These are phyloP conservation scores for Thymelicus sylvestris DNA, from an alignment of 2,888 invertebrate genomes.

Conservation along the genomic window DNA sequence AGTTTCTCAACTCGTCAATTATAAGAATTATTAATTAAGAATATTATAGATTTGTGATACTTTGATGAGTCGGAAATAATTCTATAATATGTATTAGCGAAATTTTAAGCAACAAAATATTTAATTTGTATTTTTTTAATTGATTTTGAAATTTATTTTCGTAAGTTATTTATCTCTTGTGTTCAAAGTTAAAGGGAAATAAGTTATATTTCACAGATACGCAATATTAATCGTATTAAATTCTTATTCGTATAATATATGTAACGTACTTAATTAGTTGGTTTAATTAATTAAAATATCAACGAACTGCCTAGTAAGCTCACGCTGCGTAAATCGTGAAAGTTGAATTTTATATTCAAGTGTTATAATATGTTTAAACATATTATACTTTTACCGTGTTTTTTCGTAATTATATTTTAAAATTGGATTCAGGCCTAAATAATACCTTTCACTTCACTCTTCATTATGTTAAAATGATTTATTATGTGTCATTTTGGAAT, in stretches of 20 bases:
- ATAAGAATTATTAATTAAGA: too few species aligned
- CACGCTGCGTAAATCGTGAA: conserved; percentile 24
- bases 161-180: too few species aligned
- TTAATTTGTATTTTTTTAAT: too few species aligned
- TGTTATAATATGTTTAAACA: conserved; percentile 6
- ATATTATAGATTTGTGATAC: too few species aligned
- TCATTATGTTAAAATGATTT: neutral
- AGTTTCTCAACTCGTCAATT: too few species aligned
- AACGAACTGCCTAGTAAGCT: conserved; percentile 4
- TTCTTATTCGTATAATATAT: neutral
- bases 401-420: conserved; percentile 19
- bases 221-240: too few species aligned
- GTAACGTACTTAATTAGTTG: conserved; percentile 4
- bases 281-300: neutral
- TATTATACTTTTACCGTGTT: conserved; percentile 21
- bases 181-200: too few species aligned
- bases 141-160: too few species aligned
- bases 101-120: too few species aligned
- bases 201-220: too few species aligned
- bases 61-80: too few species aligned
- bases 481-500: neutral
- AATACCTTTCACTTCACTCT: conserved; percentile 20
- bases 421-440: neutral
- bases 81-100: too few species aligned
- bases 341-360: conserved; percentile 14